These are phyloP conservation scores for Rhipidura dahli DNA, from an alignment of 2,113 vertebrate genomes.

Conservation along the genomic window DNA sequence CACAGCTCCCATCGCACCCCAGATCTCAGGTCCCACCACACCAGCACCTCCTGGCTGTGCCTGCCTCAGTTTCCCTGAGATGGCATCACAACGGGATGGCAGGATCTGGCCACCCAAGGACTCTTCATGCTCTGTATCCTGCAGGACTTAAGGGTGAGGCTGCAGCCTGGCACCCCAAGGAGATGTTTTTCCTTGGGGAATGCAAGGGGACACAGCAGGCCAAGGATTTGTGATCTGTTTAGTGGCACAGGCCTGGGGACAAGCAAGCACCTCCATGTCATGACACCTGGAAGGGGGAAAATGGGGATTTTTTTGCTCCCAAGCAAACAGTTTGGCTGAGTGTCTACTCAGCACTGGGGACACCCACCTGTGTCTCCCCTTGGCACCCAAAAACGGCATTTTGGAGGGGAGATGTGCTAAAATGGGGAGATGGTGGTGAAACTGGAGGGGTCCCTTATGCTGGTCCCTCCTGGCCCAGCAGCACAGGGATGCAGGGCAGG, in stretches of 20 bases:
- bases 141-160: background rate
- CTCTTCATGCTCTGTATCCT: background rate
- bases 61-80: background rate
- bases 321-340: background rate
- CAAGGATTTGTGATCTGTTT: background rate
- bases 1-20: background rate
- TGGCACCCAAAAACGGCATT: background rate
- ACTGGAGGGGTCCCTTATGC: fast-evolving
- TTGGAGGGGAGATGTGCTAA: background rate
- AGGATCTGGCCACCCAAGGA: background rate
- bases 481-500: background rate
- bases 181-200: background rate
- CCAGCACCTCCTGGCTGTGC: fast-evolving
- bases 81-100: fast-evolving
- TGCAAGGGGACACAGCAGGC: fast-evolving
- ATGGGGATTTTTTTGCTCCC: background rate
- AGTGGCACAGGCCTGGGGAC: background rate
- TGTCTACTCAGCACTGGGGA: background rate
- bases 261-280: fast-evolving
- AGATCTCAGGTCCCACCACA: background rate
- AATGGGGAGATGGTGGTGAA: background rate
- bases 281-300: background rate
- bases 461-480: background rate
- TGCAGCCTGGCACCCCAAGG: background rate
- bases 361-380: background rate